Conservation (phyloP, 2,113 vertebrate genomes). For the Xiphias gladius region DNA sequence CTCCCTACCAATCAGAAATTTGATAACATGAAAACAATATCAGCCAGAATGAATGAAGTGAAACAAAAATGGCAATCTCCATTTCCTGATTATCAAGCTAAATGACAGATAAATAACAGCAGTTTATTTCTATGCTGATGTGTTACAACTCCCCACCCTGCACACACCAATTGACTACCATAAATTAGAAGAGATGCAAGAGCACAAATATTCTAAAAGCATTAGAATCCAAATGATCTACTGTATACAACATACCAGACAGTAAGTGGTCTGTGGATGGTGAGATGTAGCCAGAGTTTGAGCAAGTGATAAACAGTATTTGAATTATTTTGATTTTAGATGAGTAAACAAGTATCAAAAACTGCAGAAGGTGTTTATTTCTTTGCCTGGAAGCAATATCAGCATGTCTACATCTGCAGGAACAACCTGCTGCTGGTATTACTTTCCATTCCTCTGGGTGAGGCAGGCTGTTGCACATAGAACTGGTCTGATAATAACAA, state of each 20-base stretch:
- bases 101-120: no score
- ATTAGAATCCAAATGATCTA: background rate
- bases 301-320: no score
- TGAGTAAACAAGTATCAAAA: background rate
- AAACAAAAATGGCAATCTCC: no score
- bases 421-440: background rate
- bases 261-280: background rate
- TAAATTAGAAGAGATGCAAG: background rate
- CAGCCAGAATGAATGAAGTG: background rate
- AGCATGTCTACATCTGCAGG: constrained; percentile 8
- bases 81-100: no score
- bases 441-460: constrained; percentile 3
- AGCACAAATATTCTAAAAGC: background rate
- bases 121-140: no score
- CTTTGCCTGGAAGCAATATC: constrained; percentile 21
- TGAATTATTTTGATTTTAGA: no score
- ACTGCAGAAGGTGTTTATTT: constrained; percentile 2
- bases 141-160: no score
- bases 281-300: background rate
- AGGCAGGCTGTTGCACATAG: background rate
- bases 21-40: background rate
- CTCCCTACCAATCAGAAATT: background rate
- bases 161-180: background rate
- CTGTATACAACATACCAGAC: background rate
- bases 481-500: constrained; percentile 10